Percentiles rank a stretch among this genome's conserved stretches.
Evolutionary conservation across 2,113 vertebrate species (phyloP).

Genomic region (Empidonax alnorum): DNA sequence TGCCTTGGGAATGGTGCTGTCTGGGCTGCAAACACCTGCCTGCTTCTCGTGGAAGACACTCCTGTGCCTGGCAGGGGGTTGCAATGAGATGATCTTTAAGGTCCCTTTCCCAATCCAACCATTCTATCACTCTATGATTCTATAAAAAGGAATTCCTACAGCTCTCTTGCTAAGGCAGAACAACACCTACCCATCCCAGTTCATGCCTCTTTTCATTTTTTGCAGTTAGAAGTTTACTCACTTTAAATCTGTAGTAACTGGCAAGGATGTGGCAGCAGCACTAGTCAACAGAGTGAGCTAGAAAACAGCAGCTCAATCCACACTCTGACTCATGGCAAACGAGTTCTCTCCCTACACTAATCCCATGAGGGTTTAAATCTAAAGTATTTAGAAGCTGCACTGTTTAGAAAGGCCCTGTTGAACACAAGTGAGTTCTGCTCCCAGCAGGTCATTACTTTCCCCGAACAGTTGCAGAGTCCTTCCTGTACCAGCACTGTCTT

Average conservation of each 20-base stretch:
- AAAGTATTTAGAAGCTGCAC: not conserved
- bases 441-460: not conserved
- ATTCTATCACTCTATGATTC: too few relatives aligned
- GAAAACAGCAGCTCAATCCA: not conserved
- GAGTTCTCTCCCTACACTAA: not conserved
- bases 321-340: not conserved
- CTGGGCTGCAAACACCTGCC: not conserved
- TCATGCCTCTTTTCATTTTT: not conserved
- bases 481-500: not conserved
- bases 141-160: not conserved
- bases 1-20: not conserved
- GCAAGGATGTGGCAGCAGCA: not conserved
- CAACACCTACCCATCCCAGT: not conserved
- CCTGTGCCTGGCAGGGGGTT: not conserved
- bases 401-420: conserved; percentile 16
- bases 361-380: not conserved
- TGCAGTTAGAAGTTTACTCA: not conserved
- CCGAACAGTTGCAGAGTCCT: not conserved
- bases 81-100: not conserved
- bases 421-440: not conserved
- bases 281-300: not conserved
- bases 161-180: not conserved
- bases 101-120: not conserved
- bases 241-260: not conserved
- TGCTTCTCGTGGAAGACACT: not conserved